Evolutionary conservation across 2,888 invertebrate genomes (phyloP).

Genomic region (Eutolmus rufibarbis): DNA sequence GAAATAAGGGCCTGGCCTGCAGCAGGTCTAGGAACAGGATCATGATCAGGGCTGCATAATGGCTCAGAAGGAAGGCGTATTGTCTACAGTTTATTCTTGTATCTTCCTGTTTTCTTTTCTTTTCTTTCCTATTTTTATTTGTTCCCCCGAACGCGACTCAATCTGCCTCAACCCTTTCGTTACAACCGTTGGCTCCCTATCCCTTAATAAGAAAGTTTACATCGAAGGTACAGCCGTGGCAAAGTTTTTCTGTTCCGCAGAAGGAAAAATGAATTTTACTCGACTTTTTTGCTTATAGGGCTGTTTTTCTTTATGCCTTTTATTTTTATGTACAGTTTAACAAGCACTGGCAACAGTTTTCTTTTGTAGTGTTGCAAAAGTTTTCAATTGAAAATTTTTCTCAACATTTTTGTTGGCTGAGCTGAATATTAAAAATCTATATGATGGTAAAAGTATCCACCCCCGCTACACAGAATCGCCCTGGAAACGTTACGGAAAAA

Average conservation of each 20-base stretch:
- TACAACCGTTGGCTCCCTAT: background rate
- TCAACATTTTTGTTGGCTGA: background rate
- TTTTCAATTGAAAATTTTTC: slow-evolving; percentile 15
- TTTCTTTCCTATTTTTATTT: background rate
- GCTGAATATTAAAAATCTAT: background rate
- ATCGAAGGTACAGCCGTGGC: background rate
- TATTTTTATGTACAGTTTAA: background rate
- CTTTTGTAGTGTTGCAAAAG: background rate
- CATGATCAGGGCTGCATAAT: background rate
- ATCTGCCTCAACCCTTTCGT: background rate
- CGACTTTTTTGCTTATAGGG: background rate
- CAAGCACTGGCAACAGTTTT: slow-evolving; percentile 19
- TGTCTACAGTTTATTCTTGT: background rate
- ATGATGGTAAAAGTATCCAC: background rate
- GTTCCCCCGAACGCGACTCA: background rate
- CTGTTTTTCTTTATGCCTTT: background rate
- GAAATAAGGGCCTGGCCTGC: background rate
- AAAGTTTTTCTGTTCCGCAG: background rate
- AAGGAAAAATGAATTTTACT: background rate
- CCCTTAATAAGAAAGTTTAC: slow-evolving; percentile 10
- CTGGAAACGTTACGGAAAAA: background rate
- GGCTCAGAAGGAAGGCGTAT: background rate
- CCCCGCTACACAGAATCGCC: background rate
- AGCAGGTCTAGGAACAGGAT: background rate
- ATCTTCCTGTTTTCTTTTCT: background rate